Conservation (phyloP, 2,113 vertebrate species). For the Helogale parvula region DNA sequence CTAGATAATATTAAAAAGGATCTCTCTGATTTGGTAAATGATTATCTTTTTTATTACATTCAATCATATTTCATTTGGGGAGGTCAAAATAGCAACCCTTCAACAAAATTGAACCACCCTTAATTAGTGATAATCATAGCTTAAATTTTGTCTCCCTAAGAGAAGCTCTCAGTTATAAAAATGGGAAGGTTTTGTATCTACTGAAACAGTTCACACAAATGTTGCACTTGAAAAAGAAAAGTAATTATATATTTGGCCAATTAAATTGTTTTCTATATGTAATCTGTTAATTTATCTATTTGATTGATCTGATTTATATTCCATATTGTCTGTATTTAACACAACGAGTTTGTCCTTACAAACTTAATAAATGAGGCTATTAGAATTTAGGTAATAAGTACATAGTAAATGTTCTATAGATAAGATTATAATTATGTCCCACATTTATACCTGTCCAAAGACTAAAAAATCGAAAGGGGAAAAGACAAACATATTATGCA, state of each 20-base stretch:
- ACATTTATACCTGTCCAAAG: neutral
- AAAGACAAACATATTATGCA: neutral
- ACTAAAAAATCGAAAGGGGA: neutral
- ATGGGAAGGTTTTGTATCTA: neutral
- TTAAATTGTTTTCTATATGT: neutral
- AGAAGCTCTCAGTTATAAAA: neutral
- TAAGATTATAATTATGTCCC: neutral
- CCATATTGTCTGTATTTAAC: neutral
- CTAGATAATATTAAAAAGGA: constrained; percentile 27
- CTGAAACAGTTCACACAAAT: neutral
- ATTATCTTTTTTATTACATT: constrained; percentile 18
- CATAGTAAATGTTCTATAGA: neutral
- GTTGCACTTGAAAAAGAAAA: neutral
- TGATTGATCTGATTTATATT: neutral
- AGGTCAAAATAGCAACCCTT: neutral
- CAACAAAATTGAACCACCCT: neutral
- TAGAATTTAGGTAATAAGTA: neutral
- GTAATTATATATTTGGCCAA: neutral
- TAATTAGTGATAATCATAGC: constrained; percentile 21
- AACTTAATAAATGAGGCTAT: neutral
- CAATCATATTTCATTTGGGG: constrained; percentile 34
- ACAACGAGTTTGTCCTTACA: neutral
- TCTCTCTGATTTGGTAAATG: neutral
- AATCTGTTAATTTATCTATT: neutral
- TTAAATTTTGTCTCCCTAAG: constrained; percentile 19